Evolutionary conservation across 2,888 invertebrate species (phyloP).

Genomic region (Leptura quadrifasciata): DNA sequence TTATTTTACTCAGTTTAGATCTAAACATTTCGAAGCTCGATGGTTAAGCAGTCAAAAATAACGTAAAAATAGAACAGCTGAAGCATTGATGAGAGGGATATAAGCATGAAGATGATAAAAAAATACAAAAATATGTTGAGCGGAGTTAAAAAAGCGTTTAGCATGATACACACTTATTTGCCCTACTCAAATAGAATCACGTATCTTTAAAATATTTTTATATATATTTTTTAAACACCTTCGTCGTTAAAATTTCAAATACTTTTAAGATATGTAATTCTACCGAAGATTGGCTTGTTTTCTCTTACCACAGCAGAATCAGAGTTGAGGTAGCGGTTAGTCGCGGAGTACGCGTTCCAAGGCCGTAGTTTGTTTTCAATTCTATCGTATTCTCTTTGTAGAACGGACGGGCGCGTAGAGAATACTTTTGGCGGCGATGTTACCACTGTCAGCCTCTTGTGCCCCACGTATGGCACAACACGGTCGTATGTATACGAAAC

Average conservation of each 20-base stretch:
- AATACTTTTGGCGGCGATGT: slow-evolving; percentile 78
- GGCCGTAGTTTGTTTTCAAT: slow-evolving; percentile 82
- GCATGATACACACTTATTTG: slow-evolving; percentile 26
- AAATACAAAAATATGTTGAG: slow-evolving; percentile 47
- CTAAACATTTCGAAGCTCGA: slow-evolving; percentile 10
- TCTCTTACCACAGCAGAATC: slow-evolving; percentile 82
- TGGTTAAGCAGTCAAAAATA: slow-evolving; percentile 54
- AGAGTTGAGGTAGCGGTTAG: slow-evolving; percentile 87
- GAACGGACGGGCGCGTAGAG: slow-evolving; percentile 80
- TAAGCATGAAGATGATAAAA: slow-evolving; percentile 56
- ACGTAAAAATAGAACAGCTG: slow-evolving; percentile 54
- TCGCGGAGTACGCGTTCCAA: slow-evolving; percentile 78
- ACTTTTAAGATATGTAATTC: slow-evolving; percentile 18
- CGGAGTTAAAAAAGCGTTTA: slow-evolving; percentile 50
- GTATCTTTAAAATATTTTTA: slow-evolving; percentile 5
- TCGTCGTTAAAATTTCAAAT: no score
- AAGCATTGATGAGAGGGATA: slow-evolving; percentile 58
- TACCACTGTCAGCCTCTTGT: slow-evolving; percentile 79
- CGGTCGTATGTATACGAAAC: slow-evolving; percentile 73
- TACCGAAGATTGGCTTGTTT: background rate
- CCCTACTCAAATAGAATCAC: slow-evolving; percentile 6
- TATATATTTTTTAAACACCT: no score
- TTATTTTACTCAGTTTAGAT: background rate
- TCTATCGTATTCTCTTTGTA: slow-evolving; percentile 82
- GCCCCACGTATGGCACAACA: slow-evolving; percentile 73